Evolutionary conservation across 1,140 invertebrate genomes (phyloP), one percentile per base, ranked within the genome.

Genomic region (Calliopsis andreniformis): DNA sequence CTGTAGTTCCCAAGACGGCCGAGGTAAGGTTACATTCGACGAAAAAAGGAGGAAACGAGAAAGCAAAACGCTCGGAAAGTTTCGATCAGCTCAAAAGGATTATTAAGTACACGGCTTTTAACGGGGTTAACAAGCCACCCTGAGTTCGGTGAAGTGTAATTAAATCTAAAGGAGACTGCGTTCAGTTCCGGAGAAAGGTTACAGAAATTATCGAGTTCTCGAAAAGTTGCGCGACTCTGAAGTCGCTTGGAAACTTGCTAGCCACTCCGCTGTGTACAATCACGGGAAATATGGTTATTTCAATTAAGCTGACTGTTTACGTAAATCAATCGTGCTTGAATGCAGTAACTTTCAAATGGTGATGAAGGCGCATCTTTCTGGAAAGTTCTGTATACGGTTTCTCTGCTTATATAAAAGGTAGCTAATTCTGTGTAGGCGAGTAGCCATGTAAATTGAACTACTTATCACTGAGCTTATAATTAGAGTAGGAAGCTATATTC

Each of bases 141-240:
- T 45, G 47, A 72, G 69, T 64, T 72, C 25, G 42, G 59, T 35
- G 69, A 30, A 64, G 69, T 72, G 59, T 72, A 72, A 72, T 72
- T 72, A 72, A 63, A 72, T 72, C 69, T 64, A 64, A 43, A 51
- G n/a, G 47, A 7, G 45, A 51, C 69, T 39, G 14, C 69, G 59
- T 64, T 72, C 61, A 63, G 69, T 62, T 64, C 14, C 28, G 23
- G 59, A 32, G 59, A 53, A 72, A 72, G 69, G 69, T 72, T 72
- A 61, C 47, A 64, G 69, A 72, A 72, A 72, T 72, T 72, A 63
- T 72, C 69, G 69, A 64, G 69, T 72, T 72, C 69, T 72, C 69
- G 69, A 72, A 72, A 72, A 72, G 59, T 72, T 72, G 28, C 25
- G 43, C 69, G 53, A 49, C 47, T 64, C 25, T 49, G 23, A 25